A percentile compares a stretch with the other conserved stretches of the same genome.
These are phyloP conservation scores for Neodiprion pinetum DNA, from an alignment of 1,140 invertebrate species.

Conservation along the genomic window DNA sequence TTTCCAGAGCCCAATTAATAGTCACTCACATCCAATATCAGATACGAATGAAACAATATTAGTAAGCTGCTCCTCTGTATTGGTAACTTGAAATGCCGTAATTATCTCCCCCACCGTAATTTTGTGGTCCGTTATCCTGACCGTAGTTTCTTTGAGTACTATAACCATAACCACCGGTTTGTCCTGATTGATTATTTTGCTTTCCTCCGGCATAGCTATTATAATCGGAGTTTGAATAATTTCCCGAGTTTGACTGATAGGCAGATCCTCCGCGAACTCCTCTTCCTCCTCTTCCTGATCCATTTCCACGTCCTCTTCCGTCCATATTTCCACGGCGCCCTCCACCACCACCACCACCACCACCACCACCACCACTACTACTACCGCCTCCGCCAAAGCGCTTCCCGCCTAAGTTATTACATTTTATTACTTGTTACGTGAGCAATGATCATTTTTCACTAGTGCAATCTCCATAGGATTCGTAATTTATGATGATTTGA, in stretches of 20 bases:
- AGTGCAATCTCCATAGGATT: background rate
- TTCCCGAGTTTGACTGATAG: constrained; percentile 37
- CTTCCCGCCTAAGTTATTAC: constrained; percentile 41
- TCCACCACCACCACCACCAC: constrained; percentile 30
- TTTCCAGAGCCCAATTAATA: background rate
- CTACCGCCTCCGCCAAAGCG: constrained; percentile 44
- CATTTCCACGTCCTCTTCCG: constrained; percentile 33
- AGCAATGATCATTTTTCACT: constrained; percentile 10
- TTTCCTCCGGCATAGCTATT: constrained; percentile 30
- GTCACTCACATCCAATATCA: background rate
- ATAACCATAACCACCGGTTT: constrained; percentile 39
- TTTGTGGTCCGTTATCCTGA: constrained; percentile 33
- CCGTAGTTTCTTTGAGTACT: constrained; percentile 43
- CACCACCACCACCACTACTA: constrained; percentile 37
- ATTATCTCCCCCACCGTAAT: constrained; percentile 37
- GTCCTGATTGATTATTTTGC: constrained; percentile 28
- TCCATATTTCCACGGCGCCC: constrained; percentile 33
- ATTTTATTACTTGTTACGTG: background rate
- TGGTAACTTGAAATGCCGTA: constrained; percentile 40
- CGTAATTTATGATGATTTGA: constrained; percentile 14
- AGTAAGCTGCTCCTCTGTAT: constrained; percentile 42
- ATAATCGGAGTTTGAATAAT: constrained; percentile 46
- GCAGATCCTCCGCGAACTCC: constrained; percentile 34
- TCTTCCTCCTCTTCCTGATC: constrained; percentile 41
- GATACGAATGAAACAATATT: constrained; percentile 17